Conservation (phyloP, 2,888 invertebrate species). For the Caenorhabditis sp. region DNA sequence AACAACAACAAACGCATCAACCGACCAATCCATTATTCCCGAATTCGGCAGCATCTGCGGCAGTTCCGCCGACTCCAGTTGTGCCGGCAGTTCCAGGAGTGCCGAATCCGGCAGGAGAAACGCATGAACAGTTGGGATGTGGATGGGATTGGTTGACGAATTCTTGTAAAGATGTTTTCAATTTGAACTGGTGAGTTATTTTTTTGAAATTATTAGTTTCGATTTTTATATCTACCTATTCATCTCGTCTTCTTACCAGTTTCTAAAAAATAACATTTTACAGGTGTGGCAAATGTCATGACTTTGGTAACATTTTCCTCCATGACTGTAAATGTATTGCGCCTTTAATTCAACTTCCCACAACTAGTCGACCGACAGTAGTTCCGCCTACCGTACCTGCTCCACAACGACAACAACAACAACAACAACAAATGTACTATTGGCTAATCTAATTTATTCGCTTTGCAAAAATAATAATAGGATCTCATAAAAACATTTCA, state of each 20-base stretch:
- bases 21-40: slow-evolving; percentile 25
- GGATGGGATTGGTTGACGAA: slow-evolving; percentile 65
- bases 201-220: not conserved
- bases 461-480: not conserved
- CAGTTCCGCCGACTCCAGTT: not conserved
- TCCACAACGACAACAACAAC: slow-evolving; percentile 10
- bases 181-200: slow-evolving; percentile 41
- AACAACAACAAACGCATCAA: slow-evolving; percentile 38
- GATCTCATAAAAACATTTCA: not conserved
- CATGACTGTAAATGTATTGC: slow-evolving; percentile 67
- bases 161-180: slow-evolving; percentile 65
- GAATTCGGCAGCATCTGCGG: not conserved
- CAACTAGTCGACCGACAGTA: slow-evolving; percentile 25
- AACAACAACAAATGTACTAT: slow-evolving; percentile 34
- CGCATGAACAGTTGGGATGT: slow-evolving; percentile 65
- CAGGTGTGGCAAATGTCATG: slow-evolving; percentile 62
- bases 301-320: slow-evolving; percentile 67
- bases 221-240: too few relatives aligned
- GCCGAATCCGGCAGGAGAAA: not conserved
- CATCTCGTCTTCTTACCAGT: too few relatives aligned
- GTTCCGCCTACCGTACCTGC: slow-evolving; percentile 14
- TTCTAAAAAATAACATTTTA: too few relatives aligned
- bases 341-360: slow-evolving; percentile 45
- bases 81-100: not conserved
- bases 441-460: slow-evolving; percentile 24